A percentile compares a stretch with the other conserved stretches of the same genome.
Conservation (phyloP, 2,113 vertebrate genomes). For the Apistogramma diplotaenia region DNA sequence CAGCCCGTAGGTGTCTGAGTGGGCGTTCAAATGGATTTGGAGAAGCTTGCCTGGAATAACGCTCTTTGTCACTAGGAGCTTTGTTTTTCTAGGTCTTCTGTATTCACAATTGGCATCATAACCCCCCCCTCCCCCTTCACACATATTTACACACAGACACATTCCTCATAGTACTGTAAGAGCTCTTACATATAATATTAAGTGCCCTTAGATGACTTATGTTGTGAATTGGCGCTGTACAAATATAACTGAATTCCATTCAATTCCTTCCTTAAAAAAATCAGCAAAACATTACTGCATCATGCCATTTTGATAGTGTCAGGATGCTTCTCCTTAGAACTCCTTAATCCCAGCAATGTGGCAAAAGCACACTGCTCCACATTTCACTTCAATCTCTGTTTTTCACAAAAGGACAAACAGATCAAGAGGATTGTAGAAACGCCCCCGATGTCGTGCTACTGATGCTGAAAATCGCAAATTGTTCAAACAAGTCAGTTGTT, state of each 20-base stretch:
- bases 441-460: neutral
- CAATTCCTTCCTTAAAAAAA: constrained; percentile 20
- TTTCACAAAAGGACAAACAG: constrained; percentile 10
- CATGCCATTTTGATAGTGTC: constrained; percentile 25
- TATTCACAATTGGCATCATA: neutral
- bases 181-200: neutral
- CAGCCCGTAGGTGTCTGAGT: constrained; percentile 65
- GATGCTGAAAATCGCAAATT: constrained; percentile 42
- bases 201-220: neutral
- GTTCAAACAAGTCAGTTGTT: constrained; percentile 31
- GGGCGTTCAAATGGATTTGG: constrained; percentile 67
- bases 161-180: neutral
- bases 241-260: neutral
- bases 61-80: constrained; percentile 51
- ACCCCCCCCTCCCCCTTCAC: neutral
- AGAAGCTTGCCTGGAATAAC: constrained; percentile 60
- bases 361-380: neutral
- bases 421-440: constrained; percentile 15
- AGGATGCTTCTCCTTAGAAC: neutral
- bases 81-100: constrained; percentile 43
- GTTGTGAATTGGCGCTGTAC: neutral
- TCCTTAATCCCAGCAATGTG: constrained; percentile 27
- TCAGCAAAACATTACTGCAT: constrained; percentile 5
- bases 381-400: constrained; percentile 22
- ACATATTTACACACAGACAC: accelerated